Base-by-base conservation (phyloP, 2,113 vertebrate genomes). In the Podiceps cristatus region DNA sequence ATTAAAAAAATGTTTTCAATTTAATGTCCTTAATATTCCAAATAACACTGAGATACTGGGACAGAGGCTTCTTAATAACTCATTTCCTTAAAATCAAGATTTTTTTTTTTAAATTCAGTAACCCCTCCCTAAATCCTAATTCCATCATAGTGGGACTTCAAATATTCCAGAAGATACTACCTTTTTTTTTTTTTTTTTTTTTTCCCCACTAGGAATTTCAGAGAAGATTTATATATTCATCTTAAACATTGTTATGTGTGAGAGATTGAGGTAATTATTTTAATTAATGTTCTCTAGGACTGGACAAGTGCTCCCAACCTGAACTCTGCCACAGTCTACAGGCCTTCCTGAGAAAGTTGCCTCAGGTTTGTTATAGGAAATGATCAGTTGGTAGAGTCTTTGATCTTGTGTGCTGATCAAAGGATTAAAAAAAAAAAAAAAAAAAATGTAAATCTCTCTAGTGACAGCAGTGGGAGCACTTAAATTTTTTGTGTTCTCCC, bases 381-480 rank as follows among this genome's bases (percentile, higher is more conserved):
- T 7, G 5, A 17, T n/a, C 14, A 11, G 7, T 3, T 7, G n/a
- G 10, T 13, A 13, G 35, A 31, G 56, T 7, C 50, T 79, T 28
- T 12, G 18, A 11, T 14, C 13, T 12, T 7, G 8, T 8, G 24
- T 7, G 40, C 67, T 27, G 58, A 76, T 10, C 52, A 31, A 62
- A 45, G 20, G 28, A 4, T n/a, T 66, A 37, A 37, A 37, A 37
- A 37, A 42, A 67, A 19, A 9, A 7, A 8, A 60, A 5, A 0
- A 25, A 7, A 40, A 1, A 16, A 5, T 2, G 37, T 7, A 23
- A 24, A 13, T 67, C n/a, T 44, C 18, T 50, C 29, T 23, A 6
- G 18, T 4, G 27, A 4, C 3, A 5, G 18, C 27, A 3, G 15
- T 1, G 9, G 28, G 9, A 27, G 24, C 56, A 3, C 13, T 42